phyloP scores from a whole-genome alignment of 1,140 invertebrate genomes.

The Tachypleus tridentatus region DNA sequence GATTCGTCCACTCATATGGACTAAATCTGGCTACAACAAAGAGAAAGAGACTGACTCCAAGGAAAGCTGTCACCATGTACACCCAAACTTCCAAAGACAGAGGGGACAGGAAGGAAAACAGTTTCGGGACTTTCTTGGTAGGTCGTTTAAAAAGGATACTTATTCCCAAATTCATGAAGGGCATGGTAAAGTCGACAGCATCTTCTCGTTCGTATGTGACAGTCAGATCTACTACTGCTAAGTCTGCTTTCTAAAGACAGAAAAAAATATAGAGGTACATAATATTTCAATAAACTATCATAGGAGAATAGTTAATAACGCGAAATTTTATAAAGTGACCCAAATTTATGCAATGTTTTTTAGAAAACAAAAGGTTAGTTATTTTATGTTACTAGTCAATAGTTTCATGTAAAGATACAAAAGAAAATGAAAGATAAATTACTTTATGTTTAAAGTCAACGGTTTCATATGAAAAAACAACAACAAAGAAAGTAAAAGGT shows the following conservation, averaged over 20 bases:
- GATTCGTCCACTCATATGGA: slow-evolving; percentile 71
- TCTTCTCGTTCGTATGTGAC: slow-evolving; percentile 40
- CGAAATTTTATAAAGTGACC: not conserved
- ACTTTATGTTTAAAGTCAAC: not conserved
- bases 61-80: slow-evolving; percentile 62
- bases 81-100: slow-evolving; percentile 72
- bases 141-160: slow-evolving; percentile 68
- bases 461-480: no score
- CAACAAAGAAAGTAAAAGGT: no score
- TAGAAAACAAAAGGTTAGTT: not conserved
- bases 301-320: not conserved
- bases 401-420: not conserved
- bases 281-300: slow-evolving; percentile 2
- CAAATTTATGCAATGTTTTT: not conserved
- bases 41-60: slow-evolving; percentile 78
- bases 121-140: slow-evolving; percentile 52
- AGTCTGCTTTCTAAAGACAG: slow-evolving; percentile 38
- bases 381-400: not conserved
- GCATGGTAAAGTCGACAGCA: slow-evolving; percentile 44
- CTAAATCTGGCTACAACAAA: slow-evolving; percentile 84
- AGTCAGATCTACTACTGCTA: slow-evolving; percentile 42
- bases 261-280: not conserved
- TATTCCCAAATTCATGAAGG: slow-evolving; percentile 52
- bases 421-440: not conserved
- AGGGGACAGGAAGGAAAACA: slow-evolving; percentile 80